Evolutionary conservation across 2,797 vertebrate genomes (phyloP).

Genomic region (Eidolon dupreanum): DNA sequence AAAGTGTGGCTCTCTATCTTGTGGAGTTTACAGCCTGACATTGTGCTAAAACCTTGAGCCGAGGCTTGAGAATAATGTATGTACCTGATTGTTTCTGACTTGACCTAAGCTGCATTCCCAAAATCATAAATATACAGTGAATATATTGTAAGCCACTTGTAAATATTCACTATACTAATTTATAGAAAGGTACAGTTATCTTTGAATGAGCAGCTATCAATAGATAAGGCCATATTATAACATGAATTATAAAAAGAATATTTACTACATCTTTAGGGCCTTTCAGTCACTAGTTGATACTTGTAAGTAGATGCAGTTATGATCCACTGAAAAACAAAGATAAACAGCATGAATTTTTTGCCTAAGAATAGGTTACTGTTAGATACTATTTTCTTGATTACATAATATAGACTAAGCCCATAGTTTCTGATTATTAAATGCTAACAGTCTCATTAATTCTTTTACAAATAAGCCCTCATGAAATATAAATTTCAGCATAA

Average conservation of each 20-base stretch:
- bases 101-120: not conserved
- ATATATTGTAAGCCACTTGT: not conserved
- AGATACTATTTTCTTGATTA: not conserved
- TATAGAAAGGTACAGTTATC: not conserved
- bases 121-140: not conserved
- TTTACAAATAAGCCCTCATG: not conserved
- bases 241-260: not conserved
- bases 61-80: not conserved
- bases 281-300: not conserved
- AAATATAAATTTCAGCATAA: slow-evolving; percentile 24
- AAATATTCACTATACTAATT: not conserved
- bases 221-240: not conserved
- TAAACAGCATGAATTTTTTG: not conserved
- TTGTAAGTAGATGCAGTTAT: not conserved
- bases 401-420: not conserved
- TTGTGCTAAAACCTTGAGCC: not conserved
- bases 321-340: not conserved
- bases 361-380: not conserved
- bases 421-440: not conserved
- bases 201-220: not conserved
- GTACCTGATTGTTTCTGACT: not conserved
- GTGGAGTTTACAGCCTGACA: not conserved
- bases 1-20: not conserved
- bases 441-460: not conserved
- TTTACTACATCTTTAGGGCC: not conserved